Conservation (phyloP, 2,113 vertebrate species). For the Bothrops jararaca region DNA sequence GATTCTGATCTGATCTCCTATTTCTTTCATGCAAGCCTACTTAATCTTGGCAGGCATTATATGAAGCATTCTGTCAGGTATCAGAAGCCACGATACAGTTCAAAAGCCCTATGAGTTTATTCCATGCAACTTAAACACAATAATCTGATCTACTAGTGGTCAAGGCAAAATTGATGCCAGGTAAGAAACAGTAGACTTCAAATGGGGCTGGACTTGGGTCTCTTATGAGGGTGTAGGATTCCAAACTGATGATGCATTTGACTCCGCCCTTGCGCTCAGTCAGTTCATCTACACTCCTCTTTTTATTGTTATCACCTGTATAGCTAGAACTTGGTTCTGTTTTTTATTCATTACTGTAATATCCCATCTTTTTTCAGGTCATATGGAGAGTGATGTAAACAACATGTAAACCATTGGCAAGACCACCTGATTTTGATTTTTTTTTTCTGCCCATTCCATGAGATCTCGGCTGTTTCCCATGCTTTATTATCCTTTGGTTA, state of each 20-base stretch:
- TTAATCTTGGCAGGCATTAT: background rate
- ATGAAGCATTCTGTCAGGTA: background rate
- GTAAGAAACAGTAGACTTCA: background rate
- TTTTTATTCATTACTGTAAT: background rate
- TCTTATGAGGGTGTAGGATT: background rate
- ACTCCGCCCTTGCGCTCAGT: background rate
- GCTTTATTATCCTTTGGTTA: background rate
- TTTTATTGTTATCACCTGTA: background rate
- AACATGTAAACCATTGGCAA: background rate
- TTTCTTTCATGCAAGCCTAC: background rate
- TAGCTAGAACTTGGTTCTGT: background rate
- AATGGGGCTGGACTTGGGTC: background rate
- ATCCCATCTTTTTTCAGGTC: background rate
- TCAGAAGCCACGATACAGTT: background rate
- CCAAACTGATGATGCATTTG: background rate
- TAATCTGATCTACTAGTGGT: background rate
- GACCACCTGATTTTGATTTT: background rate
- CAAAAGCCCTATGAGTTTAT: background rate
- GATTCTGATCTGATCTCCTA: background rate
- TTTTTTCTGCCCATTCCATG: background rate
- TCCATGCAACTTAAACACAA: background rate
- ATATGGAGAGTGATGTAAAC: background rate
- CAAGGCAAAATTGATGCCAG: background rate
- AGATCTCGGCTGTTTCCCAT: background rate
- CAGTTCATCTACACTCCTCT: background rate